Base-by-base conservation (phyloP, 2,113 vertebrate genomes). In the Centrocercus urophasianus region DNA sequence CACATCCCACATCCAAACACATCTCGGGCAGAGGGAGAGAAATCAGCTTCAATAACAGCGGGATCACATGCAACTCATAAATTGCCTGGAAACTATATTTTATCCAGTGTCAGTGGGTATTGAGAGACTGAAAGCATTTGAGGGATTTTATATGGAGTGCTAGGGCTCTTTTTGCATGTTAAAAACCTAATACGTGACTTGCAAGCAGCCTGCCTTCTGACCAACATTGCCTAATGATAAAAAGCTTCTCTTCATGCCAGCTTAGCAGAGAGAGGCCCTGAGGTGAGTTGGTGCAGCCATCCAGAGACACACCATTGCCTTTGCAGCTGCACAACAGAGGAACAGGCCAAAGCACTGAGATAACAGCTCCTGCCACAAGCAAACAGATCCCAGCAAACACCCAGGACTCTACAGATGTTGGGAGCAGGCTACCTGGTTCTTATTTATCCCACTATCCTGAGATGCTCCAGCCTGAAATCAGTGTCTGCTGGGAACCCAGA, bases 401-500 rank as follows among this genome's bases (percentile, higher is more conserved):
- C 43, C 12, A 22, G 34, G 74, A 7, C 2, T 2, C 65, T 54
- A 40, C 11, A 7, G 50, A 24, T 36, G 11, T 1, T 6, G 30
- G 45, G 82, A 11, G n/a, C 7, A 47, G 24, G 8, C 13, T 20
- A 11, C 38, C 8, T 7, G 1, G 27, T 52, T 28, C 9, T 13
- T 50, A 6, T 21, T 17, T 6, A 59, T 40, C 48, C 36, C 54
- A 6, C 11, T 60, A 30, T 28, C 20, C 59, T n/a, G 38, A 32
- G 70, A 16, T 66, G 34, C 65, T 45, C 57, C 2, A 0, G 21
- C 3, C 2, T 40, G 78, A 34, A 54, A 25, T n/a, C n/a, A 27
- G 36, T 0, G 7, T 14, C 20, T 22, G n/a, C 59, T 0, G 5
- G 60, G 66, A 54, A 40, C 13, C 5, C 7, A 5, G 13, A 32